phyloP scores from a whole-genome alignment of 2,113 vertebrate species.

The Heterotis niloticus region DNA sequence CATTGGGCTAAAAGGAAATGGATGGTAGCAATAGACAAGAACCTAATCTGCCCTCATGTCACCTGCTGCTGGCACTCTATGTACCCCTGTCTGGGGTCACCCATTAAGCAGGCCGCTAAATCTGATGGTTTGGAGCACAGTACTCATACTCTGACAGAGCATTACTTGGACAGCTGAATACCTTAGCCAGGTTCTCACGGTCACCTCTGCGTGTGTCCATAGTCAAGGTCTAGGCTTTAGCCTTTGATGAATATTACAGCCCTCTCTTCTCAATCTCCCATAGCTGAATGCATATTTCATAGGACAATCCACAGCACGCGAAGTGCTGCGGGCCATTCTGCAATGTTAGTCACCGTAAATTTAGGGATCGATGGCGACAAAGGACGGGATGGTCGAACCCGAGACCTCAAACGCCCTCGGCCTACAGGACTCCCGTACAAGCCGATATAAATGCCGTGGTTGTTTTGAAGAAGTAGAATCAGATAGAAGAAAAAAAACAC shows the following conservation, averaged over 20 bases:
- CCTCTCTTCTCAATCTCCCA: background rate
- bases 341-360: constrained; percentile 15
- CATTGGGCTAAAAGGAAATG: background rate
- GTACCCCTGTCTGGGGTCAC: background rate
- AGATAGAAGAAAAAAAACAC: constrained; percentile 10
- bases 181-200: background rate
- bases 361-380: constrained; percentile 8
- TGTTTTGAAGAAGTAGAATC: constrained; percentile 11
- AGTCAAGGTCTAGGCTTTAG: constrained; percentile 19
- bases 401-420: constrained; percentile 7
- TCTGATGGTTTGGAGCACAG: constrained; percentile 2
- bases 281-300: constrained; percentile 13
- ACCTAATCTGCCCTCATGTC: background rate
- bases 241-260: background rate
- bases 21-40: background rate
- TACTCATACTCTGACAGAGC: constrained; percentile 21
- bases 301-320: constrained; percentile 13
- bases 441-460: background rate
- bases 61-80: background rate
- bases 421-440: constrained; percentile 12
- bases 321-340: background rate
- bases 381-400: background rate
- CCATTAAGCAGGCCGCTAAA: background rate
- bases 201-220: constrained; percentile 5
- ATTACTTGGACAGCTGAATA: background rate